Evolutionary conservation across 1,140 invertebrate genomes (phyloP), one percentile per base, ranked within the genome.

Genomic region (Pseudobourletiella spinata): DNA sequence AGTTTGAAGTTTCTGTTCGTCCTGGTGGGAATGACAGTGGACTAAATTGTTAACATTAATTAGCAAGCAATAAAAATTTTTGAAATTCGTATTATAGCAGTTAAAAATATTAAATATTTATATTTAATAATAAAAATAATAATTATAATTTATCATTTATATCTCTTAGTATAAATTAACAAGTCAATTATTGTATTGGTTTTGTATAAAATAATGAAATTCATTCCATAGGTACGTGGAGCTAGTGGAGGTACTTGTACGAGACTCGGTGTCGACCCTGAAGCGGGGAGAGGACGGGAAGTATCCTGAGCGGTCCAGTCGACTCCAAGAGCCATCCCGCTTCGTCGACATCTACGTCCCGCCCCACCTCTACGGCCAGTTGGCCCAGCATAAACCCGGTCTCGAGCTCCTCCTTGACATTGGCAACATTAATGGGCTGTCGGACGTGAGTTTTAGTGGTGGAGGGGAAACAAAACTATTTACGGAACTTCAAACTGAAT

Each of bases 311-410:
- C 76, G 86, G 59, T 3, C 11, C 6, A 81, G 73, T 26, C 74
- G 74, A 4, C 66, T 55, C 56, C 62, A 67, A 42, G 57, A 67
- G 22, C 54, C 52, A 30, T 52, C 50, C 11, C 63, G 59, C 48
- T 63, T 66, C 51, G 29, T 64, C 22, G 83, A 86, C 72, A 79
- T 86, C 6, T 87, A 81, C 72, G 77, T 94, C 15, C 85, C 88
- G 2, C 85, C 86, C 0, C 93, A 98, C 79, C 76, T 96, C 11
- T 90, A 95, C 74, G 89, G 89, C 0, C 88, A 95, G 72, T 79
- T 96, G 28, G 85, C 83, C 0, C 85, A 88, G 70, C 88, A 91
- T 69, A 77, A 83, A 25, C 78, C 83, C 25, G 90, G 91, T 0
- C 77, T 87, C 66, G 79, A 85, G 20, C 72, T 87, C 1, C 71